phyloP scores from a whole-genome alignment of 2,888 invertebrate genomes.

The Cryptocephalus moraei region DNA sequence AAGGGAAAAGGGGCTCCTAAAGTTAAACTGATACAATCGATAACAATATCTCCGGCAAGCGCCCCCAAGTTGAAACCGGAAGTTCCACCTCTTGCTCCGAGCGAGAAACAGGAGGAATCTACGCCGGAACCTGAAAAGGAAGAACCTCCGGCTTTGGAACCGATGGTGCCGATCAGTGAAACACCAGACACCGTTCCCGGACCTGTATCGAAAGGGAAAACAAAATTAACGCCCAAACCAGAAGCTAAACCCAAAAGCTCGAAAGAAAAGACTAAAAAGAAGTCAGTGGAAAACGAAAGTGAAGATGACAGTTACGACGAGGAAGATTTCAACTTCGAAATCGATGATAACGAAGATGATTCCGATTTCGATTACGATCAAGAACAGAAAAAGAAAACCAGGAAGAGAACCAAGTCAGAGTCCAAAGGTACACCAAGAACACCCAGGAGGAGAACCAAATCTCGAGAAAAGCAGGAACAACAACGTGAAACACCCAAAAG shows the following conservation, averaged over 20 bases:
- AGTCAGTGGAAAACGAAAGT: conserved; percentile 10
- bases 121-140: background rate
- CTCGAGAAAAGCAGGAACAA: conserved; percentile 1
- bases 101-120: conserved; percentile 3
- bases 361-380: conserved; percentile 40
- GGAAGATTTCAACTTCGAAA: conserved; percentile 33
- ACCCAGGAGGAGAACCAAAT: conserved; percentile 2
- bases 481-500: conserved; percentile 7
- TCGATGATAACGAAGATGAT: conserved; percentile 40
- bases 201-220: conserved; percentile 3
- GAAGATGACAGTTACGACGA: conserved; percentile 36
- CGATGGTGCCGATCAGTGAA: background rate
- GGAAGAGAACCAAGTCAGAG: conserved; percentile 17
- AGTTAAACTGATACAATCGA: conserved; percentile 14
- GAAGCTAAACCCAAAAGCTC: conserved; percentile 4
- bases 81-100: background rate
- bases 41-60: conserved; percentile 8
- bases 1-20: conserved; percentile 13
- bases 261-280: conserved; percentile 10
- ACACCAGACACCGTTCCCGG: background rate
- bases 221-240: conserved; percentile 6
- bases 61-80: conserved; percentile 1
- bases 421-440: conserved; percentile 1
- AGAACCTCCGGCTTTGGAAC: conserved; percentile 1
- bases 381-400: conserved; percentile 18